A percentile compares a stretch with the other conserved stretches of the same genome.
phyloP scores from a whole-genome alignment of 1,140 invertebrate species.

The Euschistus heros region DNA sequence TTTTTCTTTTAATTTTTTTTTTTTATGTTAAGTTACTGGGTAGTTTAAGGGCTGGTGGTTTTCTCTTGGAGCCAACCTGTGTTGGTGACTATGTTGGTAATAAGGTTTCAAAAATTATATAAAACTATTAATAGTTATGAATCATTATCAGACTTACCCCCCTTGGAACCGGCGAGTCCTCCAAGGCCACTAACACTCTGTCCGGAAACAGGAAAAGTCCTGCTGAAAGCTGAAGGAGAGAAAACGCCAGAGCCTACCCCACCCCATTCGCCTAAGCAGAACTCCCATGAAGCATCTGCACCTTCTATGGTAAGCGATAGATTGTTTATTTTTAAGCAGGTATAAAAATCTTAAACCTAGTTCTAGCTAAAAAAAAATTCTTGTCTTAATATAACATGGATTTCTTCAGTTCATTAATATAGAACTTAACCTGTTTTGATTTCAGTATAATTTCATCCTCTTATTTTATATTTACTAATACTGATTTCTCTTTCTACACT shows the following conservation, averaged over 20 bases:
- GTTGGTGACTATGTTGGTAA: too few relatives aligned
- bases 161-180: slow-evolving; percentile 51
- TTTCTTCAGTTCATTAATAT: too few relatives aligned
- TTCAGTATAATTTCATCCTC: too few relatives aligned
- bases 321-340: too few relatives aligned
- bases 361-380: too few relatives aligned
- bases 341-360: too few relatives aligned
- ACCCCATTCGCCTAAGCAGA: slow-evolving; percentile 28
- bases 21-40: neutral
- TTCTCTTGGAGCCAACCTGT: neutral
- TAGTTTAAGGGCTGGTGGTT: neutral
- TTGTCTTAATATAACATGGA: too few relatives aligned
- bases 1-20: too few relatives aligned
- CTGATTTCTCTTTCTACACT: too few relatives aligned
- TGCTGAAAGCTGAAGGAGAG: slow-evolving; percentile 54
- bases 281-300: neutral
- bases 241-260: slow-evolving; percentile 32
- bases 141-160: slow-evolving; percentile 38
- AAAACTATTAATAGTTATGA: neutral
- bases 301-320: too few relatives aligned
- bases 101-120: neutral
- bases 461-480: too few relatives aligned
- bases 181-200: slow-evolving; percentile 54
- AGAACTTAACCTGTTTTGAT: too few relatives aligned
- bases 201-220: slow-evolving; percentile 52